Percentiles rank a stretch among this genome's conserved stretches.
These are phyloP conservation scores for Oegoconia quadripuncta DNA, from an alignment of 2,888 invertebrate species.

Conservation along the genomic window DNA sequence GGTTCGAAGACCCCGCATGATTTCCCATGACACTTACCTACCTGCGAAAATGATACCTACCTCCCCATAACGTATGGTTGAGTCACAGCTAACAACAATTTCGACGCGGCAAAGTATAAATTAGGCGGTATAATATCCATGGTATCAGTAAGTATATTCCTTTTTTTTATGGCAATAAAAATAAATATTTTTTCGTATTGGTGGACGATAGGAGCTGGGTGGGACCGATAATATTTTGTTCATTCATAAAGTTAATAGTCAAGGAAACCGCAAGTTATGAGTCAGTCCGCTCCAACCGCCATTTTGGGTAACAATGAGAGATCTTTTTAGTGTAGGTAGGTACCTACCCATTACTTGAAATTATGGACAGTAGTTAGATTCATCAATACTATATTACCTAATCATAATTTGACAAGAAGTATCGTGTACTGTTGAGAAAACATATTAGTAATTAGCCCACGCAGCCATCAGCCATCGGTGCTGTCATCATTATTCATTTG, in stretches of 20 bases:
- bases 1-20: conserved; percentile 42
- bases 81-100: conserved; percentile 42
- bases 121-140: conserved; percentile 46
- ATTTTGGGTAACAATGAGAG: conserved; percentile 26
- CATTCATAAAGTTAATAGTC: conserved; percentile 49
- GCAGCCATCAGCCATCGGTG: conserved; percentile 5
- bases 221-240: conserved; percentile 38
- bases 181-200: conserved; percentile 40
- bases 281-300: conserved; percentile 35
- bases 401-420: conserved; percentile 7
- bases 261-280: conserved; percentile 49
- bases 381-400: background rate
- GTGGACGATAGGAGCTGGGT: conserved; percentile 41
- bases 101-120: conserved; percentile 44
- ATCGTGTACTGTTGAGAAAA: background rate
- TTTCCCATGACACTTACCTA: conserved; percentile 42
- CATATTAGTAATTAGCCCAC: conserved; percentile 9
- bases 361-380: background rate
- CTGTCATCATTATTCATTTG: conserved; percentile 30
- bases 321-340: too few species aligned
- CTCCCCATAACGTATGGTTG: conserved; percentile 44
- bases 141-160: conserved; percentile 40
- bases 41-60: conserved; percentile 47
- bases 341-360: background rate
- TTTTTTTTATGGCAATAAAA: conserved; percentile 41